Evolutionary conservation across 2,888 invertebrate genomes (phyloP), one percentile per base, ranked within the genome.

Genomic region (Agapetus fuscipes): DNA sequence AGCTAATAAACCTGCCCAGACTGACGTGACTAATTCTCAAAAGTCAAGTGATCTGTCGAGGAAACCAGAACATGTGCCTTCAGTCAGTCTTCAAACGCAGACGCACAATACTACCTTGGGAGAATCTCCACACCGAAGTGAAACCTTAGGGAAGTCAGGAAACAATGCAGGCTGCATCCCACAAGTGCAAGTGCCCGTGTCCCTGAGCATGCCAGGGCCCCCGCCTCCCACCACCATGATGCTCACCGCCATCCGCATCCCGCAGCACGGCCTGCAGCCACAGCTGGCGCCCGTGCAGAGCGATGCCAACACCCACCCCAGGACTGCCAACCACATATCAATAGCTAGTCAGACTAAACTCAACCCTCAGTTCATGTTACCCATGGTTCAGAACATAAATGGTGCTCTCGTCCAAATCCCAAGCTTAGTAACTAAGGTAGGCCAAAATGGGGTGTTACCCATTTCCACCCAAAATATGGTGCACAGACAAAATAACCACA

Each of bases 371-470:
- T 74, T 72, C 53, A 72, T 76, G 47, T 68, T 76, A 56, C 76
- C 76, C 2, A 60, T 76, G 30, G 59, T 77, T 57, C 76, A 76
- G 50, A 77, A 76, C 61, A 61, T 70, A 40, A 70, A 70, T 41
- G 70, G 70, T 41, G 59, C 69, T 30, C 66, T 77, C 43, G 73
- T 77, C 49, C 76, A 76, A 62, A 66, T 77, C 61, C 77, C 76
- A 40, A 75, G 74, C 53, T 55, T 76, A 40, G 64, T 76, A 60
- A 64, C 75, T 3, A 69, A 73, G 53, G 67, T 71, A 57, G 59
- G 59, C 14, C 71, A 72, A 31, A 73, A 74, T 56, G 71, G 61
- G 48, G 62, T 69, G 38, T 60, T 69, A 48, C 68, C 69, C 5
- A 25, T 43, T n/a, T 29, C 34, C n/a, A 16, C 41, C 10, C 45